A percentile compares a stretch with the other conserved stretches of the same genome.
These are phyloP conservation scores for Luffia ferchaultella DNA, from an alignment of 2,888 invertebrate genomes.

Conservation along the genomic window DNA sequence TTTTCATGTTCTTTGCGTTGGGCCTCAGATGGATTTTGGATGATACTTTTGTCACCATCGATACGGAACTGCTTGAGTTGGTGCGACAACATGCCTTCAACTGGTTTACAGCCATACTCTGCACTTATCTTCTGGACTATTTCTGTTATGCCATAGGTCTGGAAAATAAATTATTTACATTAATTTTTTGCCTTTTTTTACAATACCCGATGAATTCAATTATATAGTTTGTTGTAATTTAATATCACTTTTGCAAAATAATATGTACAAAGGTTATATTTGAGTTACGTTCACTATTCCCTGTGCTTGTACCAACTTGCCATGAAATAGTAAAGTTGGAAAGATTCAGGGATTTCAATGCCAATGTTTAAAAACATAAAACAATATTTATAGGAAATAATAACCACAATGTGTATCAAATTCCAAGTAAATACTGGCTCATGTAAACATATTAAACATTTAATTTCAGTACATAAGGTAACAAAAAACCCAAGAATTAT, in stretches of 20 bases:
- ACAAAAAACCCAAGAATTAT: not conserved
- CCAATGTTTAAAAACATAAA: no score
- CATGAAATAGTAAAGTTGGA: conserved; percentile 17
- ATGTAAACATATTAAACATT: no score
- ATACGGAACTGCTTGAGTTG: conserved; percentile 96
- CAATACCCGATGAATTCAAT: conserved; percentile 5
- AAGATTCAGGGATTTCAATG: conserved; percentile 22
- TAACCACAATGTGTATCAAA: no score
- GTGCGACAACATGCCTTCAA: conserved; percentile 96
- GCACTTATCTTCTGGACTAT: conserved; percentile 93
- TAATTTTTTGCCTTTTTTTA: conserved; percentile 9
- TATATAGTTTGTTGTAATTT: no score
- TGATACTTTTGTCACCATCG: conserved; percentile 90
- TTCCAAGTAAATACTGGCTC: no score
- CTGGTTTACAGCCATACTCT: conserved; percentile 94
- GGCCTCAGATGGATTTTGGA: conserved; percentile 93
- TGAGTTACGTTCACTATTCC: conserved; percentile 14
- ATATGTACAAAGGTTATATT: not conserved
- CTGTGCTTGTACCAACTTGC: conserved; percentile 24
- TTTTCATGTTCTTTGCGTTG: conserved; percentile 98
- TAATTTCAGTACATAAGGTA: no score
- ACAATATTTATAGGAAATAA: no score
- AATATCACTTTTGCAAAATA: no score
- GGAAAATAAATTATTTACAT: conserved; percentile 17
- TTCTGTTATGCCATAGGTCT: conserved; percentile 92